Conservation (phyloP, 2,888 invertebrate genomes). For the Diaprepes abbreviatus region DNA sequence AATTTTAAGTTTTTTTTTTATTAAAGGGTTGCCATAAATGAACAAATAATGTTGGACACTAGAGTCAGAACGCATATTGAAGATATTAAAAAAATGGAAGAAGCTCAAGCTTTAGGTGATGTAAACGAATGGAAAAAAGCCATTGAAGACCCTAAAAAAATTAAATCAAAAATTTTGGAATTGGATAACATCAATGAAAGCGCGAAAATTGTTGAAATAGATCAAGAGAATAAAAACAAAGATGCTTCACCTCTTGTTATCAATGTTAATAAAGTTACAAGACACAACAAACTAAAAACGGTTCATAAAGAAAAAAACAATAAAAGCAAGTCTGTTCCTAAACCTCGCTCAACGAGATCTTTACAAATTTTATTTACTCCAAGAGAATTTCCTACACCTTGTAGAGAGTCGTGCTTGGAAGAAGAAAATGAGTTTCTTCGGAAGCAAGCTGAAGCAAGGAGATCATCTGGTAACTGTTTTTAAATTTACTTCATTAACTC, state of each 20-base stretch:
- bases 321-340: slow-evolving; percentile 66
- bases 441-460: slow-evolving; percentile 82
- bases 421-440: slow-evolving; percentile 86
- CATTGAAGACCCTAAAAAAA: slow-evolving; percentile 45
- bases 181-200: slow-evolving; percentile 52
- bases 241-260: background rate
- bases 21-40: slow-evolving; percentile 69
- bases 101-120: slow-evolving; percentile 75
- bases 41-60: slow-evolving; percentile 74
- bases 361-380: slow-evolving; percentile 81
- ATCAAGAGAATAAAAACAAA: background rate
- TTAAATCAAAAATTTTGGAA: slow-evolving; percentile 42
- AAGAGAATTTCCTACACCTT: slow-evolving; percentile 85
- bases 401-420: slow-evolving; percentile 77
- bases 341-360: slow-evolving; percentile 71
- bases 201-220: background rate
- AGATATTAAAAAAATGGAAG: slow-evolving; percentile 73
- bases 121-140: slow-evolving; percentile 73
- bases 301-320: slow-evolving; percentile 31
- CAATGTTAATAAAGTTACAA: background rate
- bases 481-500: no score
- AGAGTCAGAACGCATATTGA: slow-evolving; percentile 75
- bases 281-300: slow-evolving; percentile 34
- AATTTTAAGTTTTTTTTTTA: background rate
- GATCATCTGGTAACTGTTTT: slow-evolving; percentile 61